Evolutionary conservation across 2,113 vertebrate species (phyloP), one percentile per base, ranked within the genome.

Genomic region (Edolisoma coerulescens): DNA sequence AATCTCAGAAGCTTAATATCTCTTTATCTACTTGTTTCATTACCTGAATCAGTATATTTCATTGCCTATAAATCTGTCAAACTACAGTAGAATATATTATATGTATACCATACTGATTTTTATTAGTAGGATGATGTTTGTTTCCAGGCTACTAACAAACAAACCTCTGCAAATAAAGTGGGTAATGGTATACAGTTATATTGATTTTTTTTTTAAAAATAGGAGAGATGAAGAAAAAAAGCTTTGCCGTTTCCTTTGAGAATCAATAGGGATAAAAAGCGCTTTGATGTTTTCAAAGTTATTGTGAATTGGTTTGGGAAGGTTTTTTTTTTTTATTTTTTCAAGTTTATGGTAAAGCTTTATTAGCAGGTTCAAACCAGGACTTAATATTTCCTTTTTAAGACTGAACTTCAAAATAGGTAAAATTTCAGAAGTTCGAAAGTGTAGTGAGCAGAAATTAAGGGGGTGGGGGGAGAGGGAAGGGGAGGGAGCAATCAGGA

Each of bases 391-490:
- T 71, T 90, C 30, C 12, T 16, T 76, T 32, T 57, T 76, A 50
- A 56, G 59, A 59, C 9, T 39, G 17, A 75, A 39, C 16, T 73
- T 84, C 18, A 73, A 89, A 74, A 65, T 19, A 65, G 24, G 33
- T 64, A 39, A 63, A 45, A 65, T 71, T 44, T 42, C 13, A 33
- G 23, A 91, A 68, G 10, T 50, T 94, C 4, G 4, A 15, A 89
- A 78, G 5, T 44, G 11, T 33, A 57, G 8, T 30, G 37, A 61
- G 32, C 18, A 70, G n/a, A n/a, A 80, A 71, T 76, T 67, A 44
- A 42, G 8, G 11, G 7, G 0, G 1, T 11, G 7, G 4, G 4
- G 3, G 37, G 23, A 21, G 52, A 63, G 7, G n/a, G 4, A 5
- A 16, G 30, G 4, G 7, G 1, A 23, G 6, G 16, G 16, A 56